Base-by-base conservation (phyloP, 2,888 invertebrate genomes). In the Eurytoma californica region DNA sequence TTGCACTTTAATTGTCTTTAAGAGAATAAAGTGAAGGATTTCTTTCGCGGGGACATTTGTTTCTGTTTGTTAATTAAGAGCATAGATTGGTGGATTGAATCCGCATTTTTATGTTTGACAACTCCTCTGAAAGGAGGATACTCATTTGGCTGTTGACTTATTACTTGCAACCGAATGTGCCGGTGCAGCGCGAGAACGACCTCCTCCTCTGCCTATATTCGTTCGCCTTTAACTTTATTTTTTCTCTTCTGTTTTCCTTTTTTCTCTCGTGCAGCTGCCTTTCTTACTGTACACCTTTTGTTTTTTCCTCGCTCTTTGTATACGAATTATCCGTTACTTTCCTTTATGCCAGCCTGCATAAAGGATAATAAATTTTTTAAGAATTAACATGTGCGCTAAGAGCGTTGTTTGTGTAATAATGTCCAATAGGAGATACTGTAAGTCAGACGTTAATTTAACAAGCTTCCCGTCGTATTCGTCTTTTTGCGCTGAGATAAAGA, bases 341-440 rank as follows among this genome's bases (percentile, higher is more conserved):
- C 30, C 61, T 73, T 80, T 73, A 68, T 69, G n/a, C 67, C 18
- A 28, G 13, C 14, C 14, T n/a, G 72, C 39, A 72, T 72, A 77
- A 80, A 77, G 77, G 77, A 75, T 77, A 68, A 80, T 80, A 77
- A 80, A 80, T 80, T 80, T 75, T 68, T 61, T 78, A 78, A 75
- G 78, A 78, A 75, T 74, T 72, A 80, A 65, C 67, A 39, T 55
- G 60, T 63, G 74, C 72, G 49, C 58, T 66, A 72, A 74, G 51
- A 77, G 74, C 24, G 49, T 30, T 72, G 72, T 75, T 77, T 78
- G 66, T 77, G 68, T 65, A 80, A 77, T 65, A 80, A 68, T 47
- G 57, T 80, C 49, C 39, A 66, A 57, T 68, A 30, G 61, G 68
- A 58, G 72, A 28, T 53, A 66, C 57, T 53, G 69, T 20, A 53